These are phyloP conservation scores for Pseudorectes ferrugineus DNA, from an alignment of 2,113 vertebrate species.

Conservation along the genomic window DNA sequence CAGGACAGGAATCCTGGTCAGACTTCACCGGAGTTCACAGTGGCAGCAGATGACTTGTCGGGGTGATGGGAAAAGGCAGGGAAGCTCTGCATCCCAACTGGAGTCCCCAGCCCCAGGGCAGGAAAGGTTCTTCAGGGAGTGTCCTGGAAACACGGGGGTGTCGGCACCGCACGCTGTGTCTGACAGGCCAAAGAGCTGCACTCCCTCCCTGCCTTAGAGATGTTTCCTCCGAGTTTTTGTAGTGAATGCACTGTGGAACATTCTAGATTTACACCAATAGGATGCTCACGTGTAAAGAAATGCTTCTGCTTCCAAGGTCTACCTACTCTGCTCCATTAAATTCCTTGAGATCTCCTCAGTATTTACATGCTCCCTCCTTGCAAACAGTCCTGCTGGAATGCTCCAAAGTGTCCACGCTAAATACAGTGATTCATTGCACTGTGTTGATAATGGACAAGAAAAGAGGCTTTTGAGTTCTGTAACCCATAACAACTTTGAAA, in stretches of 20 bases:
- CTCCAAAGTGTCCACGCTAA: background rate
- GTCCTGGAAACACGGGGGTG: background rate
- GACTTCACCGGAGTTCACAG: background rate
- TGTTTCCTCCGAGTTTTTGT: accelerated
- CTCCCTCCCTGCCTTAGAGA: accelerated
- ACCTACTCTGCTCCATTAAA: background rate
- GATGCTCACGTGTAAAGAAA: background rate
- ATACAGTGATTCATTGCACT: conserved; percentile 21
- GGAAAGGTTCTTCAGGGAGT: background rate
- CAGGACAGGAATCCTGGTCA: background rate
- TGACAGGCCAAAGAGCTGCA: background rate
- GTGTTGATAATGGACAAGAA: conserved; percentile 23
- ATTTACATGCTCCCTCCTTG: background rate
- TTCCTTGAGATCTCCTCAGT: background rate
- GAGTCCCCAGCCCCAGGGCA: background rate
- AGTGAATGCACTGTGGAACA: background rate
- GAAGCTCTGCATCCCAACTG: accelerated
- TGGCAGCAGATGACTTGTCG: background rate
- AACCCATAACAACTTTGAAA: conserved; percentile 44
- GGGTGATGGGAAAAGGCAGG: background rate
- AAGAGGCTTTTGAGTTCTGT: conserved; percentile 45
- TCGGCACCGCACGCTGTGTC: accelerated
- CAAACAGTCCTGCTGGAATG: background rate
- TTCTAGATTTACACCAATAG: background rate
- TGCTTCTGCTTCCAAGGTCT: background rate